Base-by-base conservation (phyloP, 2,113 vertebrate genomes). In the Tachycineta bicolor region DNA sequence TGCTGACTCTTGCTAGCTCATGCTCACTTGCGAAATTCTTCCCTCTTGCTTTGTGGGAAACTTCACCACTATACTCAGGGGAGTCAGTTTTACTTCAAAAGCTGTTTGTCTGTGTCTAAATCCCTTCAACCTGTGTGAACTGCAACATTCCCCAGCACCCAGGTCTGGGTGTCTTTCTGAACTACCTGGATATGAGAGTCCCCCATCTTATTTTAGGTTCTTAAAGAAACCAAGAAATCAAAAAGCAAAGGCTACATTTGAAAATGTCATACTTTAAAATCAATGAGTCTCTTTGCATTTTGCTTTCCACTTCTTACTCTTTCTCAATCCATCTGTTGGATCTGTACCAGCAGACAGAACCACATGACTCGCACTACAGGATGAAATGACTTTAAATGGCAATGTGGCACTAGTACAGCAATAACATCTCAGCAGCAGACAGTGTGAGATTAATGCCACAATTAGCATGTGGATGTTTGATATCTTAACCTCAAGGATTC, bases 371-470 rank as follows among this genome's bases (percentile, higher is more conserved):
- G 56, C 60, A 49, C 92, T 68, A 89, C 93, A 84, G 90, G 80
- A 84, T 89, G 73, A 97, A 95, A 96, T 97, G 56, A 71, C 94
- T 97, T 96, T 96, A 97, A 96, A 96, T 95, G 96, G 96, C 92
- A 96, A 93, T 2, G 11, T 90, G 88, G 94, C 79, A 93, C 85
- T 83, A 60, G 83, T 13, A 49, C 56, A 91, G 76, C 73, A 90
- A 75, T 92, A 95, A 68, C 59, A 90, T 93, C 95, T 91, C 91
- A 94, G 91, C 93, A 90, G 85, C 90, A 92, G 87, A 49, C 77
- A 76, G 73, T 79, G 87, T 86, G 91, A 93, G 87, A 95, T 95
- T 95, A 92, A 95, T 93, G 91, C 80, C 92, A 95, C 87, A 89
- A 85, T 90, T 94, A 95, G 78, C 43, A 52, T 87, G 85, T 88